Percentiles rank a stretch among this genome's conserved stretches.
These are phyloP conservation scores for Cydia pomonella DNA, from an alignment of 1,140 invertebrate genomes.

Conservation along the genomic window DNA sequence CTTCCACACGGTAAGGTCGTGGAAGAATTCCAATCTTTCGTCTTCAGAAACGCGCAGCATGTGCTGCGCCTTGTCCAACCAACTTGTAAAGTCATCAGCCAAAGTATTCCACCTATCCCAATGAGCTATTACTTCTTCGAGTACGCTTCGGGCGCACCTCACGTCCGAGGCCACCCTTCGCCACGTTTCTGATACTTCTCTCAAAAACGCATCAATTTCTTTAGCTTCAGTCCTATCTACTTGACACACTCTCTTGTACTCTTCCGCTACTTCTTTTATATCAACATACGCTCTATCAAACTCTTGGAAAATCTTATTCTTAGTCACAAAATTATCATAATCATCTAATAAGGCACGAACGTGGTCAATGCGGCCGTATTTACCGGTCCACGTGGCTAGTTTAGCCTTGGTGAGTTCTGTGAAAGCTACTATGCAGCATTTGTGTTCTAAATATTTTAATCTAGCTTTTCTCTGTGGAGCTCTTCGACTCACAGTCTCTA, in stretches of 20 bases:
- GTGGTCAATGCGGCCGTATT: constrained; percentile 92
- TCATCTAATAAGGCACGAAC: constrained; percentile 92
- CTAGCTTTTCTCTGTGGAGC: constrained; percentile 89
- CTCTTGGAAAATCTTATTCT: constrained; percentile 95
- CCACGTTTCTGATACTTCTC: constrained; percentile 93
- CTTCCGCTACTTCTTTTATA: constrained; percentile 94
- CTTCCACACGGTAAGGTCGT: constrained; percentile 94
- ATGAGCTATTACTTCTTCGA: constrained; percentile 93
- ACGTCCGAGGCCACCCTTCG: constrained; percentile 94
- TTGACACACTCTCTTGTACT: constrained; percentile 93
- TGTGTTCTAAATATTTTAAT: constrained; percentile 94
- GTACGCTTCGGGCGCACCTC: constrained; percentile 92
- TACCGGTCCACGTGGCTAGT: constrained; percentile 92
- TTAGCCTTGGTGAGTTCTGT: constrained; percentile 94
- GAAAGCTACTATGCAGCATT: constrained; percentile 95
- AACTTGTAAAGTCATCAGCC: constrained; percentile 88
- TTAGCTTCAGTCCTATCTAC: constrained; percentile 88
- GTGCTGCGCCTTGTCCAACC: constrained; percentile 90
- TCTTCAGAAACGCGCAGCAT: constrained; percentile 90
- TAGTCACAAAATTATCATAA: constrained; percentile 94
- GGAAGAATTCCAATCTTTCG: constrained; percentile 92
- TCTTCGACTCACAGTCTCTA: constrained; percentile 86
- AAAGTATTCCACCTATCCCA: constrained; percentile 92
- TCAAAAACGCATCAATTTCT: constrained; percentile 91
- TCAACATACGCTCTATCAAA: constrained; percentile 95